Conservation (phyloP, 2,113 vertebrate species). For the Oostethus manadensis region DNA sequence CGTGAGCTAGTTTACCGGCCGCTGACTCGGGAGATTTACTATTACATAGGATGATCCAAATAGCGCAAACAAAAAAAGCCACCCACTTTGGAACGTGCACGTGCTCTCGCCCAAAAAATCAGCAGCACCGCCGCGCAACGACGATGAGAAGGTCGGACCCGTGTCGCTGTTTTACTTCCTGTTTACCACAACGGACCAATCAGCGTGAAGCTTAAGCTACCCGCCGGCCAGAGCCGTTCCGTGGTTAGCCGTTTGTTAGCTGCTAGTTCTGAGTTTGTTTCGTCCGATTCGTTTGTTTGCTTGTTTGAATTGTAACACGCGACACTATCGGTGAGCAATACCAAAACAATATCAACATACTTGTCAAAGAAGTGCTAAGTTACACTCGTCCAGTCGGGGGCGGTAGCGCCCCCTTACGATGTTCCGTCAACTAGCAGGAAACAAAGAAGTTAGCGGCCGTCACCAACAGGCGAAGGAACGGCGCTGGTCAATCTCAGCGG, state of each 20-base stretch:
- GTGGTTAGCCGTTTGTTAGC: constrained; percentile 7
- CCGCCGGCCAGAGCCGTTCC: constrained; percentile 41
- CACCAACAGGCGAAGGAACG: neutral
- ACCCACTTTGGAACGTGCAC: constrained; percentile 32
- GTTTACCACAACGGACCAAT: constrained; percentile 39
- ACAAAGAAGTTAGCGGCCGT: neutral
- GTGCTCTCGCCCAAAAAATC: neutral
- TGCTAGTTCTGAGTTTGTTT: too few species aligned
- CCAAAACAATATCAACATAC: too few species aligned
- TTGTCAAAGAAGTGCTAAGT: too few species aligned
- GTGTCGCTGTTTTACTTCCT: constrained; percentile 38
- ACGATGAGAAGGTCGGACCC: neutral
- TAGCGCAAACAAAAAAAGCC: neutral
- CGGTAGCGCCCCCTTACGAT: too few species aligned
- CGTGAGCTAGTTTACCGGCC: neutral
- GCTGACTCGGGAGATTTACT: too few species aligned
- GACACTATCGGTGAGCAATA: too few species aligned
- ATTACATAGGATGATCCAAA: neutral
- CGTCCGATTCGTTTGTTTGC: too few species aligned
- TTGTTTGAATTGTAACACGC: too few species aligned
- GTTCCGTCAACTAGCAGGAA: too few species aligned
- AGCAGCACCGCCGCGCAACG: neutral
- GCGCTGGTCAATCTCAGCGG: neutral
- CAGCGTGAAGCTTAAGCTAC: constrained; percentile 15
- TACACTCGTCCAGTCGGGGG: too few species aligned